Base-by-base conservation (phyloP, 2,113 vertebrate species). In the Tragulus kanchil region DNA sequence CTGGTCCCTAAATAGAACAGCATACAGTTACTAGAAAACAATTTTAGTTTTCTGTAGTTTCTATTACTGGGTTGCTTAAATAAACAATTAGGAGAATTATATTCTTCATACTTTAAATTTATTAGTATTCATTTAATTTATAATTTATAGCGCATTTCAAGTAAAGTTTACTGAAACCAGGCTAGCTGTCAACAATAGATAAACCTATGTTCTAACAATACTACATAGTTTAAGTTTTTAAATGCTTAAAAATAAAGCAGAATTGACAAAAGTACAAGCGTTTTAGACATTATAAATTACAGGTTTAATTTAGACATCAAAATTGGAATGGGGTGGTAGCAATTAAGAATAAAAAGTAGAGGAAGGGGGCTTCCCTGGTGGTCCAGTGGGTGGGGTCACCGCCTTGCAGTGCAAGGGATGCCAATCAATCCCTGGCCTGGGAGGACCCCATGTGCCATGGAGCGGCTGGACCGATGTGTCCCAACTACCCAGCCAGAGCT, bases 101-200 rank as follows among this genome's bases (percentile, higher is more conserved):
- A 71, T 69, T 86, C 54, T 52, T 50, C 73, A 88, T 83, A 75
- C 0, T 89, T 96, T 82, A 58, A 65, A 83, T 28, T n/a, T 58
- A 78, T 58, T 69, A 59, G 19, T 83, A 69, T 45, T 73, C 26
- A 81, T 85, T 56, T 58, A 81, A 75, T 36, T 87, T 90, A 25
- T 88, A 45, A 87, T 50, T 91, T 90, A 73, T n/a, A 58, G 23
- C 84, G 3, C 45, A 84, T 42, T 83, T 84, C 71, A 92, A 64
- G 42, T 88, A 93, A 91, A 54, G 77, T 6, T 58, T 89, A 91
- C n/a, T 58, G 21, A 93, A 94, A 79, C 78, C 26, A 50, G 26
- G 28, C 26, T 36, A 26, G 54, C 8, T 54, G 1, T 25, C 64
- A 45, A 77, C 28, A 62, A 23, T 61, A 75, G 52, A 48, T 73